These are phyloP conservation scores for Heliconius hortense DNA, from an alignment of 2,888 invertebrate genomes.

Conservation along the genomic window DNA sequence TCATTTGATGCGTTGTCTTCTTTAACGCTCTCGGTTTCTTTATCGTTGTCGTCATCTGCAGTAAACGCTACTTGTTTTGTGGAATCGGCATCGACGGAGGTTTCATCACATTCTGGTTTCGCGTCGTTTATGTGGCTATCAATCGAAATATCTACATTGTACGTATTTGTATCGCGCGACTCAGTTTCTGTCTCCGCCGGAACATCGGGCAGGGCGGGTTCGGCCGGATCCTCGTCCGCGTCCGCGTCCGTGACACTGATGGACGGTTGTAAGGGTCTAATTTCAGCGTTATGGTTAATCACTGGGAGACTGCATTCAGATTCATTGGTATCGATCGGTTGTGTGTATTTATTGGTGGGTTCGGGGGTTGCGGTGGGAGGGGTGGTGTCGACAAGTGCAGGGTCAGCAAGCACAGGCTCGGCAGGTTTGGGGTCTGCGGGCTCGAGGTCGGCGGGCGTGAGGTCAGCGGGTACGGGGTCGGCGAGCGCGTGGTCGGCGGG, in stretches of 20 bases:
- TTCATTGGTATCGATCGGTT: conserved; percentile 29
- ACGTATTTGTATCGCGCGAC: conserved; percentile 21
- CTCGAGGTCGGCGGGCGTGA: too few relatives aligned
- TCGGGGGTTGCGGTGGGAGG: not conserved
- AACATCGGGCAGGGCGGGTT: not conserved
- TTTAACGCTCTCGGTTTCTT: not conserved
- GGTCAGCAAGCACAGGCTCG: conserved; percentile 85
- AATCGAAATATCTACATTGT: conserved; percentile 13
- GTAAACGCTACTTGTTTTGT: not conserved
- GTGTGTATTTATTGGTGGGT: conserved; percentile 43
- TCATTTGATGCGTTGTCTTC: not conserved
- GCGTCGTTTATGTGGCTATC: conserved; percentile 19
- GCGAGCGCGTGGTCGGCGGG: too few relatives aligned
- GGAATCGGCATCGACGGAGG: not conserved
- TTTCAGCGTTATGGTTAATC: conserved; percentile 24
- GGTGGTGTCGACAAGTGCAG: conserved; percentile 83
- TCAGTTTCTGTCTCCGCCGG: conserved; percentile 5
- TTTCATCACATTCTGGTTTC: conserved; percentile 9
- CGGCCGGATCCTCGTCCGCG: not conserved
- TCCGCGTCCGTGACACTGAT: conserved; percentile 7
- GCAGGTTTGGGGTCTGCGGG: conserved; percentile 70
- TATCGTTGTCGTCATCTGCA: not conserved
- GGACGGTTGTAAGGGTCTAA: conserved; percentile 12
- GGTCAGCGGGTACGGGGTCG: too few relatives aligned
- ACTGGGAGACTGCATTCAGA: conserved; percentile 20